A percentile compares a stretch with the other conserved stretches of the same genome.
Conservation (phyloP, 2,113 vertebrate genomes). For the Gnathonemus longibarbis region DNA sequence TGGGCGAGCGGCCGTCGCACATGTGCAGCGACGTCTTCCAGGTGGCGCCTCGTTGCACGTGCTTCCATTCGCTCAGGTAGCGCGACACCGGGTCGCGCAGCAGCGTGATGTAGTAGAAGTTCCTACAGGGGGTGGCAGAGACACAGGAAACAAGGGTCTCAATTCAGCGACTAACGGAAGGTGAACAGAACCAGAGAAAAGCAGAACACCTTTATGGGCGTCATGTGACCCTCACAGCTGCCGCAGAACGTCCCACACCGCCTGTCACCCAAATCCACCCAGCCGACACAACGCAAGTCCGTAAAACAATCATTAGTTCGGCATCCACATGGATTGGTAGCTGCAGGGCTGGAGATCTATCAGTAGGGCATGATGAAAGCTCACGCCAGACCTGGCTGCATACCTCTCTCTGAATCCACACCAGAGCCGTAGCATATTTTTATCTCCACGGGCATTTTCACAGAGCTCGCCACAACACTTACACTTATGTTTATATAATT, state of each 20-base stretch:
- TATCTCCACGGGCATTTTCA: background rate
- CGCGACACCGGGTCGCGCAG: slow-evolving; percentile 93
- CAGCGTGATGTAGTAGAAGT: slow-evolving; percentile 99
- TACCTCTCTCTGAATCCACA: background rate
- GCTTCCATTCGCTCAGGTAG: slow-evolving; percentile 97
- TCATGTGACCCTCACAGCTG: background rate
- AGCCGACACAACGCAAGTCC: background rate
- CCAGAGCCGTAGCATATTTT: background rate
- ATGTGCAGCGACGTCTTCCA: slow-evolving; percentile 97
- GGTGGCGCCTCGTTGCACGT: slow-evolving; percentile 90
- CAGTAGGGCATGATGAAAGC: background rate
- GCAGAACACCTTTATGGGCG: background rate
- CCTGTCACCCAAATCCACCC: background rate
- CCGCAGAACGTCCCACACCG: background rate
- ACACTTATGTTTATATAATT: background rate
- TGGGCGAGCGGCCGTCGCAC: slow-evolving; percentile 92
- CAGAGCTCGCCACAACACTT: background rate
- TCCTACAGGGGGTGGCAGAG: slow-evolving; percentile 72
- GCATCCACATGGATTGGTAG: background rate
- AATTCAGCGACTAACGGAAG: background rate
- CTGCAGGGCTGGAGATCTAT: background rate
- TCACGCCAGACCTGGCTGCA: background rate
- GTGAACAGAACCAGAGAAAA: background rate
- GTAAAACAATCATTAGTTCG: background rate
- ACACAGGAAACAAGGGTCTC: slow-evolving; percentile 40